These are phyloP conservation scores for Teinopalpus imperialis DNA, from an alignment of 2,888 invertebrate genomes.

Conservation along the genomic window DNA sequence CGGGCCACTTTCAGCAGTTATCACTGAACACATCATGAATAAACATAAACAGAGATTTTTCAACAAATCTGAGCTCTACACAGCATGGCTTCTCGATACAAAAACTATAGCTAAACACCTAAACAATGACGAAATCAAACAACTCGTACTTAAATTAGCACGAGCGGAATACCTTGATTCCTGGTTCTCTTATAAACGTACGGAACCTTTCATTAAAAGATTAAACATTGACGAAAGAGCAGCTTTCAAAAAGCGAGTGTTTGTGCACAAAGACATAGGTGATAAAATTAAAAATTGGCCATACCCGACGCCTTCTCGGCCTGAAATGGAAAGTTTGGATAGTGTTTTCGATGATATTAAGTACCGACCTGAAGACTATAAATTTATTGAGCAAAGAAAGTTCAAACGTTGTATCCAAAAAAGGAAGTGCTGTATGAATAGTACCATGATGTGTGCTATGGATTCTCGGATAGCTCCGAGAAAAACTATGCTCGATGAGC, in stretches of 20 bases:
- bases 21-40: slow-evolving; percentile 47
- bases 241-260: slow-evolving; percentile 47
- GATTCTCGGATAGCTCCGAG: not conserved
- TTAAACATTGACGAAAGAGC: slow-evolving; percentile 39
- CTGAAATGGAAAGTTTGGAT: slow-evolving; percentile 29
- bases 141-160: slow-evolving; percentile 44
- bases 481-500: slow-evolving; percentile 43
- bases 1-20: slow-evolving; percentile 33
- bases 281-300: slow-evolving; percentile 41
- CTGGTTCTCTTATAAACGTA: slow-evolving; percentile 44
- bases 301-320: slow-evolving; percentile 35
- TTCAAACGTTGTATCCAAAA: no score
- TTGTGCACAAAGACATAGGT: slow-evolving; percentile 46
- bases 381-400: slow-evolving; percentile 3
- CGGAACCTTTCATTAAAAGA: slow-evolving; percentile 53
- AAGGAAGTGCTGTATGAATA: no score
- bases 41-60: slow-evolving; percentile 44
- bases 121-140: slow-evolving; percentile 45
- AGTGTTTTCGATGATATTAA: slow-evolving; percentile 41
- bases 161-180: slow-evolving; percentile 45
- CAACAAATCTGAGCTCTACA: slow-evolving; percentile 50
- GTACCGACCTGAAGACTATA: slow-evolving; percentile 26
- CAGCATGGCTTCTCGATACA: slow-evolving; percentile 43
- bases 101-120: slow-evolving; percentile 45
- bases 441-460: no score